Conservation (phyloP, 2,797 vertebrate genomes). For the Tenualosa ilisha region DNA sequence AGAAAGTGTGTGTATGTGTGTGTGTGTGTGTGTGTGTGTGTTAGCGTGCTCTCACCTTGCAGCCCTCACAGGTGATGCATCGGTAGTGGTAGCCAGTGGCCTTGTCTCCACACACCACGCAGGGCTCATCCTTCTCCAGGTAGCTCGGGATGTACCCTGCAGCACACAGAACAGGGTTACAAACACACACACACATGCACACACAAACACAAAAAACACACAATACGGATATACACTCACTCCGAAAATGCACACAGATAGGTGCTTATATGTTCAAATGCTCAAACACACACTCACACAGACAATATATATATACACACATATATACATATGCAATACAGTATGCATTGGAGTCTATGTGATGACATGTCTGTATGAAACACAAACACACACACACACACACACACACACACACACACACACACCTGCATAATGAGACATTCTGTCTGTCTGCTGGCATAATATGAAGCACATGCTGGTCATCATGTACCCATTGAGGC, state of each 20-base stretch:
- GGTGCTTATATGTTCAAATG: too few species aligned
- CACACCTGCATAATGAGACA: constrained; percentile 27
- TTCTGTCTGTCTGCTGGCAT: neutral
- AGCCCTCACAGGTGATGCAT: constrained; percentile 99
- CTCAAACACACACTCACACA: neutral
- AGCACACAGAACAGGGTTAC: constrained; percentile 51
- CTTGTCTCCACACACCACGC: constrained; percentile 97
- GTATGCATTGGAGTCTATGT: neutral
- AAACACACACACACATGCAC: neutral
- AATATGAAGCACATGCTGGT: constrained; percentile 31
- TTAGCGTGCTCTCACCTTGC: constrained; percentile 82
- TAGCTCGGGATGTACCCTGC: constrained; percentile 98
- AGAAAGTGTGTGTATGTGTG: neutral
- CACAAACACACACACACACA: too few species aligned
- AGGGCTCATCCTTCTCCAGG: constrained; percentile 99
- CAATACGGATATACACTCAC: neutral
- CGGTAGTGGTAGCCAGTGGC: constrained; percentile 98
- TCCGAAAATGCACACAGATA: neutral
- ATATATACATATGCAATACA: neutral
- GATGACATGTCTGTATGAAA: neutral
- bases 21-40: constrained; percentile 39
- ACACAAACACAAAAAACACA: constrained; percentile 43
- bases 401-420: constrained; percentile 29
- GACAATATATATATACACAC: too few species aligned
- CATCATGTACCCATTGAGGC: neutral